These are phyloP conservation scores for Sarcophaga subvicina DNA, from an alignment of 2,888 invertebrate genomes.

Conservation along the genomic window DNA sequence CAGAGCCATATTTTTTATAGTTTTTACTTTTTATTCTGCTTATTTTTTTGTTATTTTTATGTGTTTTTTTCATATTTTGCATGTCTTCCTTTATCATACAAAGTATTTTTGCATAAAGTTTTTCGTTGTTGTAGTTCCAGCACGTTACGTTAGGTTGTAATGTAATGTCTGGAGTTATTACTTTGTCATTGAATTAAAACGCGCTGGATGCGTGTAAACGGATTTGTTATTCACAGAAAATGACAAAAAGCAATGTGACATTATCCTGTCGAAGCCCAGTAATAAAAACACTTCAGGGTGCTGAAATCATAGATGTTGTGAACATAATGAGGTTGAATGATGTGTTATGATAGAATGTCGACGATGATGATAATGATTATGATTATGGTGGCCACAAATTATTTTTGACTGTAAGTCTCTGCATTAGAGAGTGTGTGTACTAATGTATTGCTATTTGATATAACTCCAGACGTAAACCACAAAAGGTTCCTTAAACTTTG, in stretches of 20 bases:
- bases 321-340: constrained; percentile 36
- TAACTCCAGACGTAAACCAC: too few relatives aligned
- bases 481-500: too few relatives aligned
- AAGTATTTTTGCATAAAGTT: too few relatives aligned
- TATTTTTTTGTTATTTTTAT: too few relatives aligned
- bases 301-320: neutral
- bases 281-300: neutral
- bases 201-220: constrained; percentile 76
- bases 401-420: neutral
- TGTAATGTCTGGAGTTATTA: neutral
- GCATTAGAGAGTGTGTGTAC: too few relatives aligned
- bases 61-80: too few relatives aligned
- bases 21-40: too few relatives aligned
- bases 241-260: constrained; percentile 71
- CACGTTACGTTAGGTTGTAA: constrained; percentile 41
- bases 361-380: constrained; percentile 30
- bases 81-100: too few relatives aligned
- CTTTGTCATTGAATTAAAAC: too few relatives aligned
- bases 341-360: constrained; percentile 36
- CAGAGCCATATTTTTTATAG: too few relatives aligned
- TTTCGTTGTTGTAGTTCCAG: neutral
- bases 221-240: constrained; percentile 76
- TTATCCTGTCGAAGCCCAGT: constrained; percentile 3
- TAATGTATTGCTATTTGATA: too few relatives aligned
- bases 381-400: constrained; percentile 40